These are phyloP conservation scores for Planiliza haematocheilus DNA, from an alignment of 2,113 vertebrate genomes.

Conservation along the genomic window DNA sequence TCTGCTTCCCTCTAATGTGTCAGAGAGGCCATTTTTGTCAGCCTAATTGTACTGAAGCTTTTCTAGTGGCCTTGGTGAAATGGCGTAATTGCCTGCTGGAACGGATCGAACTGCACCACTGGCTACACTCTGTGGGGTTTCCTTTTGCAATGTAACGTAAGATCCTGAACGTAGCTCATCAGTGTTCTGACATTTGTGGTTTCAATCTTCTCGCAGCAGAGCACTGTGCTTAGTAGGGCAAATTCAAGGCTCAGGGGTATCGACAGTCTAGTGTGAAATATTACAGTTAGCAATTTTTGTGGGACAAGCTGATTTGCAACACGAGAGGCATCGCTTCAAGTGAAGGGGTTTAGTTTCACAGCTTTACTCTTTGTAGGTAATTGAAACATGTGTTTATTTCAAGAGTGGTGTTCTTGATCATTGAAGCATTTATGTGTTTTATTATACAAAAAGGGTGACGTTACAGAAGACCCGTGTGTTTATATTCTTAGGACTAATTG, in stretches of 20 bases:
- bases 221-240: conserved; percentile 23
- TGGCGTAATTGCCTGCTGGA: conserved; percentile 63
- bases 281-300: conserved; percentile 17
- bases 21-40: conserved; percentile 73
- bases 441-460: conserved; percentile 22
- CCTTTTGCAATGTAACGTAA: conserved; percentile 26
- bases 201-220: conserved; percentile 28
- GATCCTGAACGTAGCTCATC: conserved; percentile 15
- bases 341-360: conserved; percentile 2
- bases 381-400: conserved; percentile 26
- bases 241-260: conserved; percentile 40
- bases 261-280: conserved; percentile 45
- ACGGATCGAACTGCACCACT: conserved; percentile 43
- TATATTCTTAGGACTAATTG: conserved; percentile 21
- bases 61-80: conserved; percentile 62
- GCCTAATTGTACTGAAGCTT: conserved; percentile 70
- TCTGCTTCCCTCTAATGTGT: conserved; percentile 59
- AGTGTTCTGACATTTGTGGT: conserved; percentile 26
- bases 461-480: not conserved
- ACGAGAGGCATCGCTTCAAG: not conserved
- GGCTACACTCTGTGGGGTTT: conserved; percentile 42
- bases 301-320: conserved; percentile 25
- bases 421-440: not conserved
- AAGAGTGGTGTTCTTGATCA: conserved; percentile 3
- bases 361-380: conserved; percentile 1